Evolutionary conservation across 1,140 invertebrate genomes (phyloP), one percentile per base, ranked within the genome.

Genomic region (Branchinecta lynchi): DNA sequence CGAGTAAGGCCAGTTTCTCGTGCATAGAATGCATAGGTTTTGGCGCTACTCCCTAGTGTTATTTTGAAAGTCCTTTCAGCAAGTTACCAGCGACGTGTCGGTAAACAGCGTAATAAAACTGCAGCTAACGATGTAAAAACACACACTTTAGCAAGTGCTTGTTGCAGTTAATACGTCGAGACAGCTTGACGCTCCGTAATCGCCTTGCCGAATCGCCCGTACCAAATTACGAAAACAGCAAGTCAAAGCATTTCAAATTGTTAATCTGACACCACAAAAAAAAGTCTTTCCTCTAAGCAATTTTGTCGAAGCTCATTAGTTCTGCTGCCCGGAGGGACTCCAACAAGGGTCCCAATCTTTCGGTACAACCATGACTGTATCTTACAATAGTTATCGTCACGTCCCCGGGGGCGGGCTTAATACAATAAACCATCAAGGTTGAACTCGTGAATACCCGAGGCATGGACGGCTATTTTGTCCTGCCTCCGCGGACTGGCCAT

Each of bases 351-450:
- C 32, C 32, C 32, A 32, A 32, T 32, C 32, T 32, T 32, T 32
- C 32, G 32, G 2, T 32, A 32, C 32, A 32, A 32, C 32, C 32
- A 32, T 32, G 32, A 60, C 51, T 60, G 17, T 20, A 60, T 20
- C 51, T 15, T 60, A 15, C 12, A 60, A 60, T 60, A 20, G 51
- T 60, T 60, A 60, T 60, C 51, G 51, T 20, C 12, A 60, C 17
- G 51, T 60, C 51, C 51, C 51, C 51, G 17, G 17, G 17, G 51
- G 51, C 51, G 17, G 17, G 12, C 12, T 60, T 60, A 60, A 60
- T 60, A 60, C 51, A 60, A 60, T 60, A 60, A 60, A 60, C 51
- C 51, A 60, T 60, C 51, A 60, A 32, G 51, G 17, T 60, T 15
- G 51, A 15, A 60, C 51, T 60, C 32, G 32, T 32, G 32, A 32